Percentiles rank a stretch among this genome's conserved stretches.
phyloP scores from a whole-genome alignment of 1,140 invertebrate species.

The Parasteatoda tepidariorum region DNA sequence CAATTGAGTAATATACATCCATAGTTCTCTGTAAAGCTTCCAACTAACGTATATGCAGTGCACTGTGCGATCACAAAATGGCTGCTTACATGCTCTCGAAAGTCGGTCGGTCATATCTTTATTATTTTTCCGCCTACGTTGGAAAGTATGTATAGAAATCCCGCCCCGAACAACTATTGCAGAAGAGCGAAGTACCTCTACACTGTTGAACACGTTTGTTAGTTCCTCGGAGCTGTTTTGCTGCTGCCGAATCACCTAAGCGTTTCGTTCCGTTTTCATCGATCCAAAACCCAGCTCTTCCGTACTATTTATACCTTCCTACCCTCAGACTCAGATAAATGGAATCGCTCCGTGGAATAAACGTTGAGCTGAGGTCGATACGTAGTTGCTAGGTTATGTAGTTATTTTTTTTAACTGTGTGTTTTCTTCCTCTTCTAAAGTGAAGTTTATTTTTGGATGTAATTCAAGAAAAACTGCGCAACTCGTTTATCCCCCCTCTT shows the following conservation, averaged over 20 bases:
- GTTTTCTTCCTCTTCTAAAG: neutral
- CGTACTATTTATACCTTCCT: neutral
- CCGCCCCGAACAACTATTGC: constrained; percentile 24
- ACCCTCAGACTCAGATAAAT: neutral
- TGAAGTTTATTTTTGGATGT: neutral
- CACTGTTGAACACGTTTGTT: constrained; percentile 29
- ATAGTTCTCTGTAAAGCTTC: neutral
- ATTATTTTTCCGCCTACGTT: constrained; percentile 44
- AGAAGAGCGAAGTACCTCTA: constrained; percentile 8
- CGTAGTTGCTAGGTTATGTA: neutral
- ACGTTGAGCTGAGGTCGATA: neutral
- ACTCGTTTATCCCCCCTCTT: too few relatives aligned
- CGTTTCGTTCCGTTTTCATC: neutral
- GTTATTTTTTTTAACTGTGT: neutral
- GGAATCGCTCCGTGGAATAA: neutral
- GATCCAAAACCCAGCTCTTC: neutral
- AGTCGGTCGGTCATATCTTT: constrained; percentile 24
- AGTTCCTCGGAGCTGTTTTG: neutral
- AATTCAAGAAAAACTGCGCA: neutral
- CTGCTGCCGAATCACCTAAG: neutral
- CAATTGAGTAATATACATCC: neutral
- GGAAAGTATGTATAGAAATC: constrained; percentile 49
- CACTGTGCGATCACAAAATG: neutral
- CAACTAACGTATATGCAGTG: too few relatives aligned
- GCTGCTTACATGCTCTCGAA: neutral